Evolutionary conservation across 1,140 invertebrate genomes (phyloP).

Genomic region (Ceratitis capitata): DNA sequence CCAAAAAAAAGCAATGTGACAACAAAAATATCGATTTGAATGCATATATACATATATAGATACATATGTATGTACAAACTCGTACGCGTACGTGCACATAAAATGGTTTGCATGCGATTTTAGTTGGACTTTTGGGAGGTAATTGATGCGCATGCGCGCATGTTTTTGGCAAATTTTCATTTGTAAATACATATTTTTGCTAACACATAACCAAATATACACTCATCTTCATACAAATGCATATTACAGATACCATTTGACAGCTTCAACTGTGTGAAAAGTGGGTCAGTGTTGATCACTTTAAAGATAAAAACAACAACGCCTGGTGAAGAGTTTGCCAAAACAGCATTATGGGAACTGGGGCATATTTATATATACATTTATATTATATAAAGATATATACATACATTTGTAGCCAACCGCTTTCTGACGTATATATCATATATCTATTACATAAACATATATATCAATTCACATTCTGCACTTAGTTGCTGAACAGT

Average conservation of each 20-base stretch:
- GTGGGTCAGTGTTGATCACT: not conserved
- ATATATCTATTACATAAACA: no score
- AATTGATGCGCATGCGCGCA: slow-evolving; percentile 3
- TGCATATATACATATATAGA: not conserved
- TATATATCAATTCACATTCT: no score
- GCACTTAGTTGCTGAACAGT: no score
- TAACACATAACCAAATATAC: not conserved
- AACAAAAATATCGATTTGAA: not conserved
- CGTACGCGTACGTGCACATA: not conserved
- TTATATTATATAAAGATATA: no score
- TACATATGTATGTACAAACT: not conserved
- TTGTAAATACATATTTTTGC: not conserved
- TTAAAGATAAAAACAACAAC: not conserved
- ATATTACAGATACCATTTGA: not conserved
- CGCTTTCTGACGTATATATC: no score
- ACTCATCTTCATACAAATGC: not conserved
- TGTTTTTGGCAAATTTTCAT: not conserved
- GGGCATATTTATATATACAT: not conserved
- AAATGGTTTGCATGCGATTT: not conserved
- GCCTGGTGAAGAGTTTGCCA: not conserved
- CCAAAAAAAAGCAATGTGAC: not conserved
- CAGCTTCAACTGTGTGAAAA: not conserved
- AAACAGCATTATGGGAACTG: slow-evolving; percentile 30
- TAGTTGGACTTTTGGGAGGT: not conserved
- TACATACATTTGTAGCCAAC: no score